Base-by-base conservation (phyloP, 2,113 vertebrate species). In the Pterocles orientalis region DNA sequence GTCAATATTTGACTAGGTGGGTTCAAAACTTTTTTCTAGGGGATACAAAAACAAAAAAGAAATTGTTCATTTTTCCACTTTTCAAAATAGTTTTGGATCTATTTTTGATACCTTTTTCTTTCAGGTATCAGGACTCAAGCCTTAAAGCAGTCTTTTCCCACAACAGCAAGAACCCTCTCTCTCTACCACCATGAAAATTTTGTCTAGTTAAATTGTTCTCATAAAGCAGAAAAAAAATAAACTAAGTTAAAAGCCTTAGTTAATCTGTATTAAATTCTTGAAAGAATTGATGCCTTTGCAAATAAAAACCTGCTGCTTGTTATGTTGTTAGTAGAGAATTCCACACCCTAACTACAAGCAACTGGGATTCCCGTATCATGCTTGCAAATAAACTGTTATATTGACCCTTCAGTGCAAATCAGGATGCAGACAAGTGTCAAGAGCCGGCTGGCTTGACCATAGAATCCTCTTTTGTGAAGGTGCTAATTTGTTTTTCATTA, bases 11-110 rank as follows among this genome's bases (percentile, higher is more conserved):
- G 48, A 93, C 62, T 70, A 7, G 2, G 15, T 7, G 15, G 50
- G 61, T 86, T 91, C 56, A 86, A 90, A 92, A 68, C 48, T 68
- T 94, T 92, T 58, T 93, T 85, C 81, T 72, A 71, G 39, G 20
- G 34, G 12, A 72, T 62, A 72, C 10, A 78, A 89, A 91, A 92
- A 18, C 13, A 62, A 34, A 82, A 72, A 64, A 88, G 41, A 62
- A 16, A 39, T 54, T 79, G 56, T 86, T 50, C 24, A 33, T 65
- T 83, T 88, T 93, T 72, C 14, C 16, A 25, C 39, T 71, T 91
- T 75, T 78, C 25, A 70, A 50, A 95, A 26, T 31, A 56, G 9
- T 51, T 91, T 92, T 82, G 85, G 50, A 87, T 86, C 64, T 92
- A 50, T 62, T 58, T 94, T 90, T 93, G 60, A 24, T 64, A 39